Conservation (phyloP, 2,113 vertebrate species). For the Pluvialis apricaria region DNA sequence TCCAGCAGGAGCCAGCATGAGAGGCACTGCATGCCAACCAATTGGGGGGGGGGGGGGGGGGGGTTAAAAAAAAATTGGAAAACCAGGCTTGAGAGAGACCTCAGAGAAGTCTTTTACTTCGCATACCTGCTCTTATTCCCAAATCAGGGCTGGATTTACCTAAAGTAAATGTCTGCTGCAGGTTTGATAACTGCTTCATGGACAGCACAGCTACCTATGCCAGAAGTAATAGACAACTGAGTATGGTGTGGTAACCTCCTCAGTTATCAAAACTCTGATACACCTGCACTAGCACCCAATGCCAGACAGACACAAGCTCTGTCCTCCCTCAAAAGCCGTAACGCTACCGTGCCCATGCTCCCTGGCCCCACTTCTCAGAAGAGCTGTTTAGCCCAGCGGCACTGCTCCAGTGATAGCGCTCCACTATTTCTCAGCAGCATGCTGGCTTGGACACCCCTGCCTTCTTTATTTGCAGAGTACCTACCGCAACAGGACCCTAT, state of each 20-base stretch:
- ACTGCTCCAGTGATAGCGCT: not conserved
- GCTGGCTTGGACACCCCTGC: not conserved
- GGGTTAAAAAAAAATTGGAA: not conserved
- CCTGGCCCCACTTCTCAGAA: not conserved
- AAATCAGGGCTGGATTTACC: not conserved
- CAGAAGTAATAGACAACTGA: not conserved
- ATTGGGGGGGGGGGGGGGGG: no score
- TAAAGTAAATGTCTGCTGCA: not conserved
- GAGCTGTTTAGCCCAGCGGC: fast-evolving
- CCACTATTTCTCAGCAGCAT: not conserved
- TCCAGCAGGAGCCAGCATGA: not conserved
- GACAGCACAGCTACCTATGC: not conserved
- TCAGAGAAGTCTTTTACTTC: not conserved
- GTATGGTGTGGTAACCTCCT: not conserved
- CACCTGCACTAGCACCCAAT: not conserved
- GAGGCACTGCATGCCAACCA: not conserved
- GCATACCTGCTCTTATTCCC: not conserved
- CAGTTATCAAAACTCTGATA: not conserved
- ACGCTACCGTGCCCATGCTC: not conserved
- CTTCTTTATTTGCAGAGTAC: not conserved
- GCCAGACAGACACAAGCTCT: not conserved
- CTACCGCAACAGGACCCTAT: not conserved
- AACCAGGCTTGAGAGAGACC: not conserved
- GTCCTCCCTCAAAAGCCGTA: not conserved
- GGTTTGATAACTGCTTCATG: not conserved